phyloP scores from a whole-genome alignment of 1,140 invertebrate species.

The Hesperophylax magnus region DNA sequence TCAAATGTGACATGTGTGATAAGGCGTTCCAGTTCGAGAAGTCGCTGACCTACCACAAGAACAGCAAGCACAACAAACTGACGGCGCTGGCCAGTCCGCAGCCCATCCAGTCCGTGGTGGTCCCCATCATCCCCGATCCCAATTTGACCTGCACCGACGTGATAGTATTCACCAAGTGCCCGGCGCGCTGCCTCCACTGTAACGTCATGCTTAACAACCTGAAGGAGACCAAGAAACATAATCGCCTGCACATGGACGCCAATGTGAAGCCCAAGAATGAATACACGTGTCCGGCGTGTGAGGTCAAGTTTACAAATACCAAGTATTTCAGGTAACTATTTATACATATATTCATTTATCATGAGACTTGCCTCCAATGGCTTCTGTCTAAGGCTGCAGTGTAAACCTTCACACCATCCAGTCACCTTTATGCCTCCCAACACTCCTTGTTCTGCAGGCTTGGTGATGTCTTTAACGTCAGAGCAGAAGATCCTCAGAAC shows the following conservation, averaged over 20 bases:
- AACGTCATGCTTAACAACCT: constrained; percentile 66
- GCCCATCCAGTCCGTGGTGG: not conserved
- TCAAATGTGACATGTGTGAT: constrained; percentile 63
- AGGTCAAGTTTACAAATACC: constrained; percentile 62
- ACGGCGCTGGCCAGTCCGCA: not conserved
- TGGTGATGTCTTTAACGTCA: no score
- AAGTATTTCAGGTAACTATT: constrained; percentile 41
- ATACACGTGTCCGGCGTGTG: constrained; percentile 66
- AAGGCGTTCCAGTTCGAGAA: constrained; percentile 67
- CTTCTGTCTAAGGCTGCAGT: no score
- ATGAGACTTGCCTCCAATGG: not conserved
- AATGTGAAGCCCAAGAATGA: constrained; percentile 67
- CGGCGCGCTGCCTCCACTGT: constrained; percentile 66
- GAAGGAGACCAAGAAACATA: constrained; percentile 64
- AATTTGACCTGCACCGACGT: constrained; percentile 61
- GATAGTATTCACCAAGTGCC: constrained; percentile 61
- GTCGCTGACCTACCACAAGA: constrained; percentile 61
- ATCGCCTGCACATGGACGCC: constrained; percentile 63
- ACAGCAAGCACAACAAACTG: constrained; percentile 56
- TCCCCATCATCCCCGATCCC: constrained; percentile 40
- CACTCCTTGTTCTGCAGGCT: no score
- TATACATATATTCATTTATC: not conserved
- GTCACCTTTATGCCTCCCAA: no score
- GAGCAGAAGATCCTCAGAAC: no score
- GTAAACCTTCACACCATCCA: no score